These are phyloP conservation scores for Tragelaphus buxtoni DNA, from an alignment of 2,113 vertebrate genomes.

Conservation along the genomic window DNA sequence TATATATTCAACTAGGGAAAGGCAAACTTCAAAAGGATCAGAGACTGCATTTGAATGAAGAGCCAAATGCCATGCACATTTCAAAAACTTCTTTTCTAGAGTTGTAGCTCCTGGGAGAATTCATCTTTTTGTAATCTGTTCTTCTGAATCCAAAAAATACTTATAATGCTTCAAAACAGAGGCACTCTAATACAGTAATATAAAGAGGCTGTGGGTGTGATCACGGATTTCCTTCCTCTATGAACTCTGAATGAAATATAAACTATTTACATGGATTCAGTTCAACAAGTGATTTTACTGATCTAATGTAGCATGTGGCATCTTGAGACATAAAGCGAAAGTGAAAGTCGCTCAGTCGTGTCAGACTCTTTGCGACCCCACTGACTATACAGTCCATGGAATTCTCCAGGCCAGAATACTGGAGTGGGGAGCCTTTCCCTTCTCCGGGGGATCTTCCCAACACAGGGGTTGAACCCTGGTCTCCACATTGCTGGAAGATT, in stretches of 20 bases:
- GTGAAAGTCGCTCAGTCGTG: neutral
- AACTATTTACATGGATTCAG: neutral
- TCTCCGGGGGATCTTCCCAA: neutral
- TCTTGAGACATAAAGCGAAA: neutral
- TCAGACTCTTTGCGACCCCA: accelerated
- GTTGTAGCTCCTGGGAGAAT: neutral
- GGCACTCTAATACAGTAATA: neutral
- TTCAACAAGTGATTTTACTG: neutral
- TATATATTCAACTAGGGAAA: neutral
- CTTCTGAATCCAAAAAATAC: neutral
- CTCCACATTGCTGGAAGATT: accelerated
- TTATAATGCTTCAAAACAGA: neutral
- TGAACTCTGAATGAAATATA: slow-evolving; percentile 8
- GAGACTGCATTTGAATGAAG: neutral
- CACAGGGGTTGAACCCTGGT: neutral
- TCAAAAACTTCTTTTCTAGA: neutral
- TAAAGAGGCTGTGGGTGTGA: neutral
- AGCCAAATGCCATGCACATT: neutral
- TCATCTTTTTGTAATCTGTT: neutral
- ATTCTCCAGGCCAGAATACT: neutral
- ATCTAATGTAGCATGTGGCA: neutral
- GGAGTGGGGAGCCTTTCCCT: neutral
- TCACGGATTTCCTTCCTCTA: neutral
- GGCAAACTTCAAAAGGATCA: neutral
- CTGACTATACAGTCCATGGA: accelerated